Evolutionary conservation across 2,888 invertebrate genomes (phyloP).

Genomic region (Thera obeliscata): DNA sequence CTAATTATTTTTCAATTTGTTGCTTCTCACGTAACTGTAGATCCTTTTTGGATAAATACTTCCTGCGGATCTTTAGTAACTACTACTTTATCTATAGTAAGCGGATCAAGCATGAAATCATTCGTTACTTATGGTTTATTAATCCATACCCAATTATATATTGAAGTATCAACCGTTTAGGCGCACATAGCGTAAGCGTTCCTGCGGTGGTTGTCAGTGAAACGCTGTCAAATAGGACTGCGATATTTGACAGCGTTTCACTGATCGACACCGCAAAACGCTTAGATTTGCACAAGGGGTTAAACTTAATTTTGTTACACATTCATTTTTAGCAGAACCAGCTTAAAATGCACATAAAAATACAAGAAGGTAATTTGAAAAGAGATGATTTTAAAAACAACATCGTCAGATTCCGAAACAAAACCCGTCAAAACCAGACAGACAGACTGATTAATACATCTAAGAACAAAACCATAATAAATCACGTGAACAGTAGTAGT

Average conservation of each 20-base stretch:
- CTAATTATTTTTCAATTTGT: constrained; percentile 52
- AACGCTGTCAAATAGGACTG: too few relatives aligned
- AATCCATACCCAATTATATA: constrained; percentile 35
- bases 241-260: too few relatives aligned
- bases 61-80: constrained; percentile 43
- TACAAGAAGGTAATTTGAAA: neutral
- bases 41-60: constrained; percentile 36
- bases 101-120: constrained; percentile 30
- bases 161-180: constrained; percentile 13
- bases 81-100: neutral
- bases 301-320: too few relatives aligned
- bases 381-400: neutral
- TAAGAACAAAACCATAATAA: constrained; percentile 43
- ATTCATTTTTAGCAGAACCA: too few relatives aligned
- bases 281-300: too few relatives aligned
- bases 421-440: constrained; percentile 36
- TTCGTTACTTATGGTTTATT: constrained; percentile 27
- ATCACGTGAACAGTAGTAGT: constrained; percentile 51
- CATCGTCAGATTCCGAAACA: constrained; percentile 28
- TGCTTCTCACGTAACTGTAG: constrained; percentile 41
- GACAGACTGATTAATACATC: constrained; percentile 48
- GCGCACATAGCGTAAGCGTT: too few relatives aligned
- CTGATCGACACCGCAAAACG: too few relatives aligned
- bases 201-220: too few relatives aligned
- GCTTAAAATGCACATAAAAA: too few relatives aligned